Base-by-base conservation (phyloP, 2,888 invertebrate species). In the Pyrochroa serraticornis region DNA sequence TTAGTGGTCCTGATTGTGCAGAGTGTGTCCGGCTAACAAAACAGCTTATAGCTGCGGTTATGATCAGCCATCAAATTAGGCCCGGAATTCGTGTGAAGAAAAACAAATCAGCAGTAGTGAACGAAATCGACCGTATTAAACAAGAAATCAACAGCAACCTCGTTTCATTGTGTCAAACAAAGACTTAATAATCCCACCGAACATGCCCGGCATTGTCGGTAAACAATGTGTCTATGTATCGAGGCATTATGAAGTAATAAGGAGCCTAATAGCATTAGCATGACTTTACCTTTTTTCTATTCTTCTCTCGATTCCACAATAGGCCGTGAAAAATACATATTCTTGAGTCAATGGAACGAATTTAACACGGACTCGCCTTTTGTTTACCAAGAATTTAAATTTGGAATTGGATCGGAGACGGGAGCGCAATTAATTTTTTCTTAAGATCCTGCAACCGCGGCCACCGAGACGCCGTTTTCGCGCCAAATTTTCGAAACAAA, bases 241-340 rank as follows among this genome's bases (percentile, higher is more conserved):
- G 49, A 34, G 44, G 49, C 49, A 43, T 56, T 56, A 56, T 56
- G 49, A 38, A 37, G 50, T 56, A 56, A 56, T 56, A 56, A 60
- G 63, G 55, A 57, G 60, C 56, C 67, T 70, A 70, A 70, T 70
- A 68, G 66, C 70, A 70, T 70, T 68, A 70, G 65, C 70, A 70
- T 70, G 70, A 70, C 70, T 70, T 60, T 65, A 65, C 46, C 60
- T 65, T 69, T 69, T 65, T 66, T 62, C 49, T 42, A 50, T 56
- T 62, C 60, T 44, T 41, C 33, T 41, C 31, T 13, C 45, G 59
- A 62, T 58, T 63, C 38, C 41, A 62, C 61, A 67, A 67, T 58
- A 52, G 62, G 31, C 58, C 60, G 51, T 59, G 62, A 63, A 62
- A 65, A 65, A 63, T 45, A 46, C 45, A 44, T 58, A 52, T 60